phyloP scores from a whole-genome alignment of 1,140 invertebrate genomes.

The Drosophila saltans region DNA sequence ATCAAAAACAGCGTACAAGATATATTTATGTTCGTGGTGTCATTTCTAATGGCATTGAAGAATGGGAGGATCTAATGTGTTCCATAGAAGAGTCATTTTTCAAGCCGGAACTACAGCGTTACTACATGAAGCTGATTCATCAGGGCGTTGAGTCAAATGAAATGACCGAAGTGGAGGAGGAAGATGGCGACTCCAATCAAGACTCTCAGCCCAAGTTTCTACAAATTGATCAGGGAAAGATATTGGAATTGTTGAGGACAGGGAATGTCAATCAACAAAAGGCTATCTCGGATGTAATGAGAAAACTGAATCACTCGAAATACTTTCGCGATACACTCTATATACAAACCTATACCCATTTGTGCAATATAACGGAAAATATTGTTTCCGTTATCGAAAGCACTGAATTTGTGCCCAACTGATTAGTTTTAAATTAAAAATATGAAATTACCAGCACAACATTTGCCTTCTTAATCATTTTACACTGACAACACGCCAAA shows the following conservation, averaged over 20 bases:
- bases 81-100: slow-evolving; percentile 54
- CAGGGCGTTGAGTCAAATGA: not conserved
- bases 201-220: not conserved
- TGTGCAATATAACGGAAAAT: slow-evolving; percentile 69
- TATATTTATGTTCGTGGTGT: slow-evolving; percentile 72
- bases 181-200: not conserved
- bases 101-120: slow-evolving; percentile 56
- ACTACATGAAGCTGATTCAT: slow-evolving; percentile 22
- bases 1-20: slow-evolving; percentile 53
- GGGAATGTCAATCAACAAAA: slow-evolving; percentile 5
- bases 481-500: slow-evolving; percentile 1
- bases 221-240: slow-evolving; percentile 12
- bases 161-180: slow-evolving; percentile 13
- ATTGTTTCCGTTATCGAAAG: slow-evolving; percentile 78
- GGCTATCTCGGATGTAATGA: slow-evolving; percentile 20
- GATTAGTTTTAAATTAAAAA: slow-evolving; percentile 9
- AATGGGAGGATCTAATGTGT: slow-evolving; percentile 67
- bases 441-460: not conserved
- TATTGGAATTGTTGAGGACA: not conserved
- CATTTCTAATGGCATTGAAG: slow-evolving; percentile 68
- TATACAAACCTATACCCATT: slow-evolving; percentile 72
- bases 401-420: slow-evolving; percentile 49
- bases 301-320: slow-evolving; percentile 51
- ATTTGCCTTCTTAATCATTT: slow-evolving; percentile 1
- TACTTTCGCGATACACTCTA: slow-evolving; percentile 67